Base-by-base conservation (phyloP, 1,140 invertebrate genomes). In the Listronotus oregonensis region DNA sequence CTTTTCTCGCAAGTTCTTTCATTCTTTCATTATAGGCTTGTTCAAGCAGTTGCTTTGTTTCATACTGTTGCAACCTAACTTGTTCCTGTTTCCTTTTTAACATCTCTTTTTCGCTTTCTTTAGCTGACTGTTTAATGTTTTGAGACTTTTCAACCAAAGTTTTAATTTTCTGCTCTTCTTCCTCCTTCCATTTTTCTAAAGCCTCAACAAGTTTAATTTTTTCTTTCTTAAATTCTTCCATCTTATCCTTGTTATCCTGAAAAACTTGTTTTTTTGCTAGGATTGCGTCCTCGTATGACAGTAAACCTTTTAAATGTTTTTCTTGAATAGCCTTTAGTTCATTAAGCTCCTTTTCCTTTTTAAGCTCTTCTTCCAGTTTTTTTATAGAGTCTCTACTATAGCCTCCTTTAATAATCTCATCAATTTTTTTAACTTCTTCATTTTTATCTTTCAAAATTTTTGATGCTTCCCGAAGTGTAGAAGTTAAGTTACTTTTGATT, bases 221-320 rank as follows among this genome's bases (percentile, higher is more conserved):
- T 72, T 84, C 82, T 75, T 79, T 79, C 31, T 82, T 67, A 70
- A 83, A 81, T 34, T 80, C 70, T 63, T 79, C 77, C 65, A 80
- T 79, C 73, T 82, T 84, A 54, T 79, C 77, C 77, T 81, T 81
- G 66, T 84, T 84, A 46, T 74, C 71, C 56, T 81, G 74, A 15
- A 79, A 40, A 8, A 81, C 31, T 52, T 79, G 80, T 61, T 79
- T 77, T 76, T 84, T 84, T 1, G 83, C 81, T 56, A 85, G 72
- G 51, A 82, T 72, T 18, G 84, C 83, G 74, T 85, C 82, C 77
- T 85, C 84, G 57, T 81, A 76, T 12, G 80, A 80, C 43, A 85
- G 75, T 68, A 83, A 78, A n/a, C 83, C 82, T 68, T 81, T 65
- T 17, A 85, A 71, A 77, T 83, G 83, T 73, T 84, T 85, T 70